These are phyloP conservation scores for Troilus luridus DNA, from an alignment of 2,888 invertebrate genomes.

Conservation along the genomic window DNA sequence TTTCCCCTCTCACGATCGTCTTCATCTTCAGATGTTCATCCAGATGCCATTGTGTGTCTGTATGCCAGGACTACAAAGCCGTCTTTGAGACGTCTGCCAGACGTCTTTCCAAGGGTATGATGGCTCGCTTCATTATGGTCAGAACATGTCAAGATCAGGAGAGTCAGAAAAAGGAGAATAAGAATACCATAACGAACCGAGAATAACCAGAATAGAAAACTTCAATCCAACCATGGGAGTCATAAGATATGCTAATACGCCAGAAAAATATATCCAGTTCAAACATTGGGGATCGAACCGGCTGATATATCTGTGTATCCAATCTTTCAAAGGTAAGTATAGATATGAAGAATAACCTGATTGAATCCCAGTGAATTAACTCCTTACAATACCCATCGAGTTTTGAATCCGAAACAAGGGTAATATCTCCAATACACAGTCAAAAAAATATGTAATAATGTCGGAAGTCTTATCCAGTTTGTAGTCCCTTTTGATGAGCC, in stretches of 20 bases:
- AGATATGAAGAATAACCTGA: no score
- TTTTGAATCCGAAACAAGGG: no score
- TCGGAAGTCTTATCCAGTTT: no score
- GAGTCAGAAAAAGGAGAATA: not conserved
- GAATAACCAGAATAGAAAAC: not conserved
- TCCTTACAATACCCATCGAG: no score
- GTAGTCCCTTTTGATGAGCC: no score
- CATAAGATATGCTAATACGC: not conserved
- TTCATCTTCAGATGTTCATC: not conserved
- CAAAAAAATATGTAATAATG: no score
- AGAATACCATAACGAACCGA: not conserved
- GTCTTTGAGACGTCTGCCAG: not conserved
- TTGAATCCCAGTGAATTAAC: no score
- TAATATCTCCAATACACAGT: no score
- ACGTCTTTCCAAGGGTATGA: not conserved
- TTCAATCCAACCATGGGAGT: not conserved
- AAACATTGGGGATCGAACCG: no score
- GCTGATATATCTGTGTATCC: no score
- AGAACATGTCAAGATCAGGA: not conserved
- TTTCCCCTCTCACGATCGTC: not conserved
- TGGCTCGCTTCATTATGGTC: not conserved
- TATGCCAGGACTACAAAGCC: not conserved
- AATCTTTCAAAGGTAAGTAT: no score
- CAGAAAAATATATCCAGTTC: not conserved
- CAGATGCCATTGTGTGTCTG: conserved; percentile 10